Base-by-base conservation (phyloP, 1,140 invertebrate species). In the Panagrolaimus sp. region DNA sequence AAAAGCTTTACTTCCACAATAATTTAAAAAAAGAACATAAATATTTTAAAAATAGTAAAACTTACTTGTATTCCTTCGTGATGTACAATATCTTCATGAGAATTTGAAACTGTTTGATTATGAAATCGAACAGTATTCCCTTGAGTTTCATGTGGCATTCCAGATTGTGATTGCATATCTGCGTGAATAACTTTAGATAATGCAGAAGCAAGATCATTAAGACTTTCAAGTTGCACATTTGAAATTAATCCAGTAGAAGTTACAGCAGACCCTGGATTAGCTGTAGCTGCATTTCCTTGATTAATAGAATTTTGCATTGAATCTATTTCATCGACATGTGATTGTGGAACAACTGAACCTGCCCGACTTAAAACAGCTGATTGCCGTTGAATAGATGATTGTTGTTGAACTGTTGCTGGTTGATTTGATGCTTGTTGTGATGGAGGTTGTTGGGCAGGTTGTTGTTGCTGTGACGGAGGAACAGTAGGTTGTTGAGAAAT, bases 181-280 rank as follows among this genome's bases (percentile, higher is more conserved):
- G 62, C 16, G 11, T 63, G n/a, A n/a, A 44, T 42, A 7, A 44
- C 31, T 53, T 77, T 80, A 61, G 79, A 76, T 11, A 79, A 51
- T 11, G 77, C 77, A 25, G 70, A 66, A 5, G 78, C 78, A 63
- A 79, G 47, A 23, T 73, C 77, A 44, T 72, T 74, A 8, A 79
- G 62, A 14, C 78, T 79, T 20, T 79, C 77, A 27, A 79, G 71
- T 8, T 78, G 78, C 11, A 75, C 65, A 16, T 65, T 44, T 16
- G 66, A 67, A 13, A 63, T 42, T 46, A 51, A 51, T 13, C 48
- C 47, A 48, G 67, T 31, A 11, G 16, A 11, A 45, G 31, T 27
- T 68, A n/a, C 53, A 11, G 8, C 16, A 31, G 61, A 65, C 42
- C 9, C n/a, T 3, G 62, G 43, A n/a, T n/a, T n/a, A n/a, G n/a